phyloP scores from a whole-genome alignment of 2,797 vertebrate species.

The Varecia variegata region DNA sequence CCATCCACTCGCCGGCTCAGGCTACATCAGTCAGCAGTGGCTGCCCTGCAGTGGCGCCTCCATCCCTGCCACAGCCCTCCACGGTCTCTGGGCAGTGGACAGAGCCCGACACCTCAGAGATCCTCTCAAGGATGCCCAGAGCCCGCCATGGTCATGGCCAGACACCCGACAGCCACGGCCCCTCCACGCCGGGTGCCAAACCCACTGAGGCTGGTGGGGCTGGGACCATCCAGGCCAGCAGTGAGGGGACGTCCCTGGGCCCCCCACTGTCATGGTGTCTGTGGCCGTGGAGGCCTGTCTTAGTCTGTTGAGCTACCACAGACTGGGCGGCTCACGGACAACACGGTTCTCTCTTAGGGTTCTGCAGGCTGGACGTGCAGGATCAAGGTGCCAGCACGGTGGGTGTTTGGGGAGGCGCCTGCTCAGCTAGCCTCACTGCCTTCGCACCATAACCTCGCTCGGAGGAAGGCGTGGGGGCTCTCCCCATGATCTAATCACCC shows the following conservation, averaged over 20 bases:
- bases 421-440: background rate
- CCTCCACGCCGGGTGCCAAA: background rate
- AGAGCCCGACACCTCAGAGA: background rate
- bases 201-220: background rate
- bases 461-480: background rate
- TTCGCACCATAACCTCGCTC: background rate
- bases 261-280: accelerated
- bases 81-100: accelerated
- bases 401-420: background rate
- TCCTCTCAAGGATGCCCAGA: background rate
- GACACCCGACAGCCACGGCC: background rate
- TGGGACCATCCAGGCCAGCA: background rate
- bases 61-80: background rate
- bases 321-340: background rate
- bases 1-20: constrained; percentile 80
- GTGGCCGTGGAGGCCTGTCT: background rate
- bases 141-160: background rate
- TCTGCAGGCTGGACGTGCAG: no score
- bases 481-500: no score
- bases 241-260: accelerated
- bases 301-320: background rate
- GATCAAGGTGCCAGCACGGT: background rate
- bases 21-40: constrained; percentile 76
- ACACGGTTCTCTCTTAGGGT: background rate
- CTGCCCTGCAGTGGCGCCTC: constrained; percentile 41